Conservation (phyloP, 2,797 vertebrate species). For the Philypnodon macrostomus region DNA sequence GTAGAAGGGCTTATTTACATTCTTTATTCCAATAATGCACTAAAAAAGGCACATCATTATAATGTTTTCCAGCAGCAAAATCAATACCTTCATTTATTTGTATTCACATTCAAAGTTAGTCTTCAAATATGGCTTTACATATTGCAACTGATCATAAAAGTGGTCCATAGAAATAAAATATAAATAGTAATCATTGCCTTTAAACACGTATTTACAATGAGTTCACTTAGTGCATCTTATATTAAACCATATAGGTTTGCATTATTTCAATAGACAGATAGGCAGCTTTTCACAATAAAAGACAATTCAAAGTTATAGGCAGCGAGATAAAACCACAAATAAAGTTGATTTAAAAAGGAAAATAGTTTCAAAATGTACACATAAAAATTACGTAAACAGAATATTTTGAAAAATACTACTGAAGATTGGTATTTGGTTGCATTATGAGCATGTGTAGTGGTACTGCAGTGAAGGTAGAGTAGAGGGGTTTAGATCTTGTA, state of each 20-base stretch:
- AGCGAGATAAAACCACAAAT: slow-evolving; percentile 17
- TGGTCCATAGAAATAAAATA: not conserved
- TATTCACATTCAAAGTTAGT: slow-evolving; percentile 31
- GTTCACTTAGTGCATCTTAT: slow-evolving; percentile 14
- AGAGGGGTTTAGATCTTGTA: slow-evolving; percentile 83
- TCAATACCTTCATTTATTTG: slow-evolving; percentile 24
- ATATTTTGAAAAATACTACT: not conserved
- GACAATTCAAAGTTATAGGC: slow-evolving; percentile 8
- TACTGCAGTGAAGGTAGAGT: slow-evolving; percentile 60
- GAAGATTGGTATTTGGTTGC: too few species aligned
- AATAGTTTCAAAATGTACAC: slow-evolving; percentile 19
- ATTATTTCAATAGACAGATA: slow-evolving; percentile 24
- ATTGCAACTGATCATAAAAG: slow-evolving; percentile 16
- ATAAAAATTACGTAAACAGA: slow-evolving; percentile 1
- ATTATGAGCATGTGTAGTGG: slow-evolving; percentile 43
- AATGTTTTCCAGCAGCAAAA: slow-evolving; percentile 16
- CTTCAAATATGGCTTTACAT: slow-evolving; percentile 15
- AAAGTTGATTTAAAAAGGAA: slow-evolving; percentile 16
- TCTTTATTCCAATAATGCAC: slow-evolving; percentile 37
- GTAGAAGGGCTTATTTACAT: too few species aligned
- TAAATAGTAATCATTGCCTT: slow-evolving; percentile 23
- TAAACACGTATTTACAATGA: slow-evolving; percentile 14
- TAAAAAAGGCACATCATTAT: slow-evolving; percentile 27
- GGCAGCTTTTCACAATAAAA: slow-evolving; percentile 11
- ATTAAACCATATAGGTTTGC: slow-evolving; percentile 23